Evolutionary conservation across 1,140 invertebrate species (phyloP).

Genomic region (Probaryconus sp.): DNA sequence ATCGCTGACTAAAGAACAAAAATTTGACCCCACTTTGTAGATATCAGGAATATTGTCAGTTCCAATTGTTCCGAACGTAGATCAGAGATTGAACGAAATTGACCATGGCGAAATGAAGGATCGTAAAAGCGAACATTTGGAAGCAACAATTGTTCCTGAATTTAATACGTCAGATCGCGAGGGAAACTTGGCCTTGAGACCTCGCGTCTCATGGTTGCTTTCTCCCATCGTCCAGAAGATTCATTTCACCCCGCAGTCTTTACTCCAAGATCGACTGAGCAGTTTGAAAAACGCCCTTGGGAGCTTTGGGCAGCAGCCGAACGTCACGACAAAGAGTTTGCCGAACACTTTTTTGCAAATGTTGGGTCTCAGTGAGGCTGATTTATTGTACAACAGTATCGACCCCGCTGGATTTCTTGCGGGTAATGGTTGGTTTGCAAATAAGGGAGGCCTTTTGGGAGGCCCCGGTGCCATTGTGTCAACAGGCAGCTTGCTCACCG

Average conservation of each 20-base stretch:
- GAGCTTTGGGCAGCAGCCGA: slow-evolving; percentile 36
- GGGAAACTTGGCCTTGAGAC: slow-evolving; percentile 11
- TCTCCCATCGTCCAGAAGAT: slow-evolving; percentile 57
- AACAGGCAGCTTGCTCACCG: slow-evolving; percentile 70
- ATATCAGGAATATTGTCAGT: slow-evolving; percentile 13
- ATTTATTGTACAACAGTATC: slow-evolving; percentile 64
- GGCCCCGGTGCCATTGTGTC: slow-evolving; percentile 71
- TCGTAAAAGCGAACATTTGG: neutral
- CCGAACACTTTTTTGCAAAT: slow-evolving; percentile 57
- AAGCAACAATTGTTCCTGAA: neutral
- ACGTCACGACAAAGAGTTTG: slow-evolving; percentile 60
- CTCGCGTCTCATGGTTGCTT: slow-evolving; percentile 45
- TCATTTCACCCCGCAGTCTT: slow-evolving; percentile 63
- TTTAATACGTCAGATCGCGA: neutral
- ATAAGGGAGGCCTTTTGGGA: slow-evolving; percentile 71
- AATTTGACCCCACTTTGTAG: too few species aligned
- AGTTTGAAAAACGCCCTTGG: slow-evolving; percentile 55
- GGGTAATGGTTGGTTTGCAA: slow-evolving; percentile 73
- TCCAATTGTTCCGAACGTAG: slow-evolving; percentile 3
- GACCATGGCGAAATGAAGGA: slow-evolving; percentile 13
- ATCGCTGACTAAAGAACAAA: neutral
- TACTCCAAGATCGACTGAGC: slow-evolving; percentile 59
- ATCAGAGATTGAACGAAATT: slow-evolving; percentile 42
- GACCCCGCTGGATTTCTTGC: slow-evolving; percentile 69
- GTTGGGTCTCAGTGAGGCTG: slow-evolving; percentile 57